These are phyloP conservation scores for Palythoa grandis DNA, from an alignment of 92 coral and sea anemone species.

Conservation along the genomic window DNA sequence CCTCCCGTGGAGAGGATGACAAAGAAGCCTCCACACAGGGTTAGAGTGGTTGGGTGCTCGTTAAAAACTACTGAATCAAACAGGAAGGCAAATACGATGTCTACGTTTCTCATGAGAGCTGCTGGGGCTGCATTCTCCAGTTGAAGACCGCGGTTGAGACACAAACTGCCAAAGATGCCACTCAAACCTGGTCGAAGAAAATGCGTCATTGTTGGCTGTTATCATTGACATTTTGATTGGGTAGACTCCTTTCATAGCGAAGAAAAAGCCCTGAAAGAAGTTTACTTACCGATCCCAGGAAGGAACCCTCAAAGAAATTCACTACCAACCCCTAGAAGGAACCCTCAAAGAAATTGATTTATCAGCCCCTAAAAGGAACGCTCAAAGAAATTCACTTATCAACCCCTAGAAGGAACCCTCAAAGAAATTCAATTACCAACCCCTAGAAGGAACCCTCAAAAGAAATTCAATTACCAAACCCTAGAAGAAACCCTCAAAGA, in stretches of 20 bases:
- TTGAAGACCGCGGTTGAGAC: constrained; percentile 85
- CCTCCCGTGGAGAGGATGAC: constrained; percentile 72
- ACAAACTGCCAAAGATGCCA: constrained; percentile 83
- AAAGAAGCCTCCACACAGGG: constrained; percentile 70
- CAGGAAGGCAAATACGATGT: constrained; percentile 76
- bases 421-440: too few species aligned
- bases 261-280: too few species aligned
- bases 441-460: too few species aligned
- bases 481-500: too few species aligned
- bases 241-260: too few species aligned
- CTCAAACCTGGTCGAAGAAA: constrained; percentile 59
- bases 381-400: not conserved
- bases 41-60: constrained; percentile 61
- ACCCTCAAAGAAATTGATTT: not conserved
- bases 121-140: constrained; percentile 91
- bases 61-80: constrained; percentile 75
- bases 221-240: not conserved
- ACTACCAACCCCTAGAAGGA: not conserved
- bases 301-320: not conserved
- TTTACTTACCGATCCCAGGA: not conserved
- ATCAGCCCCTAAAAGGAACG: not conserved
- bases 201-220: not conserved
- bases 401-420: not conserved
- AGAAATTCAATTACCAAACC: too few species aligned
- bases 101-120: constrained; percentile 87